Evolutionary conservation across 2,888 invertebrate genomes (phyloP).

Genomic region (Dilophus febrilis): DNA sequence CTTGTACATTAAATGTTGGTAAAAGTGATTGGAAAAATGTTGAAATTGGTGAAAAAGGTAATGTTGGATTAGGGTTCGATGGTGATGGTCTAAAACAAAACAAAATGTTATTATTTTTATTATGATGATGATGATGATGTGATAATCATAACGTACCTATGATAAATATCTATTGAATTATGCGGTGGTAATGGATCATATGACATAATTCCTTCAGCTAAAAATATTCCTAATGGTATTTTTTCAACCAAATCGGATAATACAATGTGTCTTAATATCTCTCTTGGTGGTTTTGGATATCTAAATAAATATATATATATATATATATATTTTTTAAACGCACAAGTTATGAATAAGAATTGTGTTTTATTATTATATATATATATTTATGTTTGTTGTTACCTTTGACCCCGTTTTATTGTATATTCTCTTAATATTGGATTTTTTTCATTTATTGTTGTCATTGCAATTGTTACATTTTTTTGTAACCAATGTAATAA

Average conservation of each 20-base stretch:
- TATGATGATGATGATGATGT: no score
- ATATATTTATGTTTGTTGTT: no score
- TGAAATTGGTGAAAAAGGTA: conserved; percentile 27
- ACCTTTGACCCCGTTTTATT: conserved; percentile 41
- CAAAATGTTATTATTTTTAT: conserved; percentile 1
- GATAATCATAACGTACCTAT: conserved; percentile 24
- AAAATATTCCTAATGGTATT: conserved; percentile 28
- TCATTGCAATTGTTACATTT: conserved; percentile 46
- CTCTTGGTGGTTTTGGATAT: conserved; percentile 25
- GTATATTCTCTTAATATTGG: conserved; percentile 40
- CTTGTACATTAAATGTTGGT: conserved; percentile 40
- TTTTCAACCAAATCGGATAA: conserved; percentile 33
- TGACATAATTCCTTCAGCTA: conserved; percentile 32
- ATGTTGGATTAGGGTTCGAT: conserved; percentile 17
- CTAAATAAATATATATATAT: conserved; percentile 10
- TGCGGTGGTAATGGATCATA: conserved; percentile 65
- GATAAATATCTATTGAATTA: conserved; percentile 56
- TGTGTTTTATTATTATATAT: no score
- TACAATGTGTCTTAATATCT: conserved; percentile 27
- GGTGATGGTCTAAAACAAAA: neutral
- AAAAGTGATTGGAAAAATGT: conserved; percentile 57
- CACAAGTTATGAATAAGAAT: conserved; percentile 1
- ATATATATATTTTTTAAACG: conserved; percentile 1
- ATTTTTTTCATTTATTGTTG: conserved; percentile 44
- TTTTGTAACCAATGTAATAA: conserved; percentile 60